Percentiles rank a stretch among this genome's conserved stretches.
These are phyloP conservation scores for Nemapogon koenigi DNA, from an alignment of 2,888 invertebrate genomes.

Conservation along the genomic window DNA sequence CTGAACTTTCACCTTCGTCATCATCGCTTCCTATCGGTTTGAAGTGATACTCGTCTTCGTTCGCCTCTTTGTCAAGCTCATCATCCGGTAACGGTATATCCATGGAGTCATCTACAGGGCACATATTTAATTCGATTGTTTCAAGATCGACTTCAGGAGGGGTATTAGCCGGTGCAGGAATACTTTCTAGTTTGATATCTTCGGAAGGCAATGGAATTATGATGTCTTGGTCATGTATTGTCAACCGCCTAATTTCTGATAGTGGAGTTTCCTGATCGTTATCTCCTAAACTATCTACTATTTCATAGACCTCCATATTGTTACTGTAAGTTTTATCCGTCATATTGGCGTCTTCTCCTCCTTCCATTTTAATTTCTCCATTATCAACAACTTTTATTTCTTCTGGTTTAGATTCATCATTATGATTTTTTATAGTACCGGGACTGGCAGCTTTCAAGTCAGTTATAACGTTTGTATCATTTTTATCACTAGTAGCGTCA, in stretches of 20 bases:
- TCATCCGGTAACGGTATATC: constrained; percentile 41
- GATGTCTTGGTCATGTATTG: constrained; percentile 30
- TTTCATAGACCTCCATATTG: background rate
- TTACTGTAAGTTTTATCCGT: background rate
- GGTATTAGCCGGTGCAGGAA: constrained; percentile 33
- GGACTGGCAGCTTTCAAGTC: constrained; percentile 85
- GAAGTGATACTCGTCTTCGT: constrained; percentile 33
- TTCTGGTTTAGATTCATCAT: constrained; percentile 31
- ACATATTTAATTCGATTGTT: constrained; percentile 37
- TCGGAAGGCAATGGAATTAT: constrained; percentile 35
- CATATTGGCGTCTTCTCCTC: constrained; percentile 22
- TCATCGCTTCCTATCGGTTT: constrained; percentile 42
- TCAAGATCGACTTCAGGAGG: constrained; percentile 54
- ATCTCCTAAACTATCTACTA: constrained; percentile 23
- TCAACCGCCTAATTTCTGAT: constrained; percentile 54
- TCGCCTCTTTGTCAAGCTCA: constrained; percentile 27
- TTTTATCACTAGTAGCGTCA: constrained; percentile 33
- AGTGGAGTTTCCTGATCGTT: constrained; percentile 47
- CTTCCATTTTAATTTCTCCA: constrained; percentile 19
- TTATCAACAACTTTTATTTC: constrained; percentile 17
- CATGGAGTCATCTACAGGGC: constrained; percentile 27
- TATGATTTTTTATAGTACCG: constrained; percentile 69
- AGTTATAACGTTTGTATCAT: constrained; percentile 41
- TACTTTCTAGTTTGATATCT: constrained; percentile 42
- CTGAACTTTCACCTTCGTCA: constrained; percentile 42